Evolutionary conservation across 2,888 invertebrate species (phyloP), one percentile per base, ranked within the genome.

Genomic region (Hypercompe scribonia): DNA sequence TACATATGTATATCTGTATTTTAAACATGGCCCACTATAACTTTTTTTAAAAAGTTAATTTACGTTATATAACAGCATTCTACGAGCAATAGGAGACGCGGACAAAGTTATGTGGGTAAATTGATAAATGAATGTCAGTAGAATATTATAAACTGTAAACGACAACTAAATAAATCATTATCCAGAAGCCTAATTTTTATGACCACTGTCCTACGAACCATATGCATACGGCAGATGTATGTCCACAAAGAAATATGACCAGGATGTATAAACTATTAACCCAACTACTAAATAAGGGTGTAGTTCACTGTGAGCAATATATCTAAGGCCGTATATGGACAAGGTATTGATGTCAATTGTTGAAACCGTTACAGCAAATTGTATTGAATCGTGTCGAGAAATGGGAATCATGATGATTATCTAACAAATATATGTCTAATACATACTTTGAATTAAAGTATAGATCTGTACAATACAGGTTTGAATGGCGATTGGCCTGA

Each of bases 291-390:
- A 39, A 69, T 68, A 73, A 72, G 72, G 72, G 54, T 39, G 28
- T 46, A 33, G 28, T 28, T 50, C 36, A 69, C 74, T 72, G 73
- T 73, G 18, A 66, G 64, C 71, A 54, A 69, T 78, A 74, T 73
- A 79, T 79, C 81, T 74, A 34, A 54, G 24, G 39, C n/a, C 76
- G 33, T 68, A 72, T 75, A 83, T 74, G 83, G 81, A 31, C 33
- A 74, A 54, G 64, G 76, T 78, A 82, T 83, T 76, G 42, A 73
- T 79, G 79, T 76, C 83, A 75, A 71, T 75, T 82, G 72, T 70
- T 79, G 64, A 39, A 13, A 67, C 75, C 72, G 81, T 75, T 79
- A 74, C 39, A 71, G 28, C 13, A 71, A 18, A 67, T 39, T 58
- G 58, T 18, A 31, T 15, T 61, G 13, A 61, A 61, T 15, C 15